Percentiles rank a stretch among this genome's conserved stretches.
phyloP scores from a whole-genome alignment of 2,113 vertebrate genomes.

The Hucho hucho region DNA sequence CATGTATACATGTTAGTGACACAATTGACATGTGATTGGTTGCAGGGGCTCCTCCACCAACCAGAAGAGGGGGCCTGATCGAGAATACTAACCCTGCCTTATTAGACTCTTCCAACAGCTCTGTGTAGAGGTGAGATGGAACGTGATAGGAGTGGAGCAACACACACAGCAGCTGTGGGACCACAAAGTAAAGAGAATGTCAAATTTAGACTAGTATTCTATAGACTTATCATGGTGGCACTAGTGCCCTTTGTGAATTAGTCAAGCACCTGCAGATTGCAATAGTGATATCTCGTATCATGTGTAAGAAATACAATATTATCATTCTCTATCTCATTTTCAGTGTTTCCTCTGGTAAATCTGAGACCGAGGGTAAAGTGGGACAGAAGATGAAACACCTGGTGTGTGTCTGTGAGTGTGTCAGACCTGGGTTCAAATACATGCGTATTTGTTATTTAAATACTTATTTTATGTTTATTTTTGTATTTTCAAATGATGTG shows the following conservation, averaged over 20 bases:
- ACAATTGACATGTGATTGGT: slow-evolving; percentile 14
- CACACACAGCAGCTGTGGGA: slow-evolving; percentile 2
- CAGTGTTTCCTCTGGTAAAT: slow-evolving; percentile 58
- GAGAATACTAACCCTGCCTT: slow-evolving; percentile 5
- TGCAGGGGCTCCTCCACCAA: slow-evolving; percentile 24
- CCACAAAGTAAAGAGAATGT: slow-evolving; percentile 7
- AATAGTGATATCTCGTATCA: slow-evolving; percentile 16
- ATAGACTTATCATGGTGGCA: slow-evolving; percentile 21
- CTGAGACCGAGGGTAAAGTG: slow-evolving; percentile 44
- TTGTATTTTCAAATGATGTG: too few relatives aligned
- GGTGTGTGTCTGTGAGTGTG: slow-evolving; percentile 30
- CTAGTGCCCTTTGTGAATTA: slow-evolving; percentile 4
- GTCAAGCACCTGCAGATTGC: slow-evolving; percentile 49
- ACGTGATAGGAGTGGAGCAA: neutral
- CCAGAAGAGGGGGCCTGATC: slow-evolving; percentile 24
- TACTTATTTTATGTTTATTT: too few relatives aligned
- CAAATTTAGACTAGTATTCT: slow-evolving; percentile 11
- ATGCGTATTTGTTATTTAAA: slow-evolving; percentile 7
- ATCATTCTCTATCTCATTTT: slow-evolving; percentile 42
- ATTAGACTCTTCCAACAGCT: slow-evolving; percentile 56
- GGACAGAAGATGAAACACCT: slow-evolving; percentile 30
- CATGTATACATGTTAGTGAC: neutral
- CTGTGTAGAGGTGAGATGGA: slow-evolving; percentile 65
- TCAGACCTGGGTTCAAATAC: neutral
- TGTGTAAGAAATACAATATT: slow-evolving; percentile 27